Conservation (phyloP, 2,113 vertebrate species). For the Eurypyga helias region DNA sequence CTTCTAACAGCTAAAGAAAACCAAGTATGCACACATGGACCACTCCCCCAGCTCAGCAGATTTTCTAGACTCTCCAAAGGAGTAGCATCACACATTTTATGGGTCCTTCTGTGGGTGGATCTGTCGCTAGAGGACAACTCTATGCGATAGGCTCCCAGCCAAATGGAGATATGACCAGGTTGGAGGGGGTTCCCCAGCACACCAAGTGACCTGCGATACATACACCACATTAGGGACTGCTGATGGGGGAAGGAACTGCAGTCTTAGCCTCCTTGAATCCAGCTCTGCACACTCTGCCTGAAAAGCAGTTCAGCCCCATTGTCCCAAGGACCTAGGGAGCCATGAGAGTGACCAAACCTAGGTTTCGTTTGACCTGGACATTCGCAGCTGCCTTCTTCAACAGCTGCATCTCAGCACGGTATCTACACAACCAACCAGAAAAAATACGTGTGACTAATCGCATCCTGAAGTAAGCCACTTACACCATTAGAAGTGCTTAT, state of each 20-base stretch:
- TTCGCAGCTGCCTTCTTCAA: background rate
- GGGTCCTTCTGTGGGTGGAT: background rate
- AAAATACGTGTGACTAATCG: background rate
- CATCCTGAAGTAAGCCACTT: background rate
- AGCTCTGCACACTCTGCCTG: background rate
- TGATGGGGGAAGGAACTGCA: background rate
- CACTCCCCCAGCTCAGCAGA: background rate
- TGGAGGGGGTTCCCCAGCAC: background rate
- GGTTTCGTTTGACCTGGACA: background rate
- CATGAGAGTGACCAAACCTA: background rate
- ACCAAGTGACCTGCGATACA: too few species aligned
- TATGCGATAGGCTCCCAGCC: rapidly evolving
- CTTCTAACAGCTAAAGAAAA: background rate
- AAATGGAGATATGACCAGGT: background rate
- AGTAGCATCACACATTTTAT: background rate
- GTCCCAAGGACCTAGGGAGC: background rate
- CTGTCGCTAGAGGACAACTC: background rate
- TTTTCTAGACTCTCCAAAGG: background rate
- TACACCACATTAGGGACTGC: too few species aligned
- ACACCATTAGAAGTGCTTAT: background rate
- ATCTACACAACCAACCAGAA: background rate
- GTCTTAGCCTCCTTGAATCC: background rate
- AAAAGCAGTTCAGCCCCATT: background rate
- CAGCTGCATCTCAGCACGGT: background rate
- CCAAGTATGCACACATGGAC: background rate